Percentiles rank a stretch among this genome's conserved stretches.
phyloP scores from a whole-genome alignment of 2,888 invertebrate genomes.

The Lycophotia porphyrea region DNA sequence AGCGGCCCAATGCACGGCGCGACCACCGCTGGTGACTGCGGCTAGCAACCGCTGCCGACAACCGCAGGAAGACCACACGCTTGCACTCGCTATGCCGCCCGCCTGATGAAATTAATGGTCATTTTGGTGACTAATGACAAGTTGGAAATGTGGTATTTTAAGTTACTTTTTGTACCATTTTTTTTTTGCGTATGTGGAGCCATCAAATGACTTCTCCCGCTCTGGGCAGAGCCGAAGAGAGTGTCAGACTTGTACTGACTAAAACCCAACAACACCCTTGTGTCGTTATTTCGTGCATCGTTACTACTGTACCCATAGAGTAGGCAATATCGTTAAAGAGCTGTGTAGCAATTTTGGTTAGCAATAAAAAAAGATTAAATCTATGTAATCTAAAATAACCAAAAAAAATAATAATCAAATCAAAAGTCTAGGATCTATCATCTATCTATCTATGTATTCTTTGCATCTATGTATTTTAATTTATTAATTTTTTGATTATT shows the following conservation, averaged over 20 bases:
- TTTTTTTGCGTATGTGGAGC: no score
- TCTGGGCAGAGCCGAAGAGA: no score
- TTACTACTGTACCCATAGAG: background rate
- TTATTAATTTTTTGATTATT: no score
- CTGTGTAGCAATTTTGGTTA: background rate
- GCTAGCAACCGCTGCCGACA: conserved; percentile 91
- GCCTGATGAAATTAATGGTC: conserved; percentile 83
- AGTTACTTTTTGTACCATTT: background rate
- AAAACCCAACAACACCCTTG: background rate
- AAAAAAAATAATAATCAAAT: no score
- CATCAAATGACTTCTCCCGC: no score
- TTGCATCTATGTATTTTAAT: no score
- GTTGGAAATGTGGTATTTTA: conserved; percentile 1
- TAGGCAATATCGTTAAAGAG: background rate
- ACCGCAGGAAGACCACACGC: conserved; percentile 92
- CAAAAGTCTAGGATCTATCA: no score
- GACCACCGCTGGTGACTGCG: conserved; percentile 92
- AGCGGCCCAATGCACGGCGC: conserved; percentile 92
- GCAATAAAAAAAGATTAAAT: background rate
- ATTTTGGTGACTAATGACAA: conserved; percentile 17
- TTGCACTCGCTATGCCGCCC: conserved; percentile 91
- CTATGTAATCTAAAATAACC: no score
- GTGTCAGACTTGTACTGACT: no score
- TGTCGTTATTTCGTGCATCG: background rate
- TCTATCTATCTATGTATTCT: no score